These are phyloP conservation scores for Sminthurinus aureus DNA, from an alignment of 2,888 invertebrate genomes.

Conservation along the genomic window DNA sequence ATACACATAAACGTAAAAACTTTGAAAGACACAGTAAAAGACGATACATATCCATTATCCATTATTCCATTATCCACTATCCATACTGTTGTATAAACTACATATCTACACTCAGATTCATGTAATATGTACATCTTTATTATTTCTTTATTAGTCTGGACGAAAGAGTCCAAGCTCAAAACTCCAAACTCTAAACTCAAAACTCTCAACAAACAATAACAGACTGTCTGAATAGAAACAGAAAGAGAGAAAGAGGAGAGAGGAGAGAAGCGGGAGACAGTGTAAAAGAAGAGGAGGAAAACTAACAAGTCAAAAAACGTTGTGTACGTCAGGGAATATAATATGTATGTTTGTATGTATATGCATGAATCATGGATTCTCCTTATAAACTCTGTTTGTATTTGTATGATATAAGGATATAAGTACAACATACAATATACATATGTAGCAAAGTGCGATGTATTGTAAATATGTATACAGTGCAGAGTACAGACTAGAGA, in stretches of 20 bases:
- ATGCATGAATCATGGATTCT: background rate
- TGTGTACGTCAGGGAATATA: background rate
- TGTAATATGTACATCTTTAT: too few relatives aligned
- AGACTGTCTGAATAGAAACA: background rate
- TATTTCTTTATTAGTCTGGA: too few relatives aligned
- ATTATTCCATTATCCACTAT: too few relatives aligned
- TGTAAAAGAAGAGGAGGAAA: background rate
- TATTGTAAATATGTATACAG: background rate
- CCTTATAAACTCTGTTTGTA: background rate
- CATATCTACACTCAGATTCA: too few relatives aligned
- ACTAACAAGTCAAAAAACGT: background rate
- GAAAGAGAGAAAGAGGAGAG: background rate
- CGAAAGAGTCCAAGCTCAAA: too few relatives aligned
- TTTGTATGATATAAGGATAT: background rate
- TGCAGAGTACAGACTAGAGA: background rate
- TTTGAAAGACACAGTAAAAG: too few relatives aligned
- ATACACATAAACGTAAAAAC: too few relatives aligned
- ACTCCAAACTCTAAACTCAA: background rate
- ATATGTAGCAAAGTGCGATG: too few relatives aligned
- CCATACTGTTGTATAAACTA: too few relatives aligned
- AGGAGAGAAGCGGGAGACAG: background rate
- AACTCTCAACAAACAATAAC: background rate
- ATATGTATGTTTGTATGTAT: too few relatives aligned
- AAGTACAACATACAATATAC: too few relatives aligned
- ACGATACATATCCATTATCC: too few relatives aligned